A percentile compares a stretch with the other conserved stretches of the same genome.
These are phyloP conservation scores for Chirona hameri DNA, from an alignment of 2,888 invertebrate genomes.

Conservation along the genomic window DNA sequence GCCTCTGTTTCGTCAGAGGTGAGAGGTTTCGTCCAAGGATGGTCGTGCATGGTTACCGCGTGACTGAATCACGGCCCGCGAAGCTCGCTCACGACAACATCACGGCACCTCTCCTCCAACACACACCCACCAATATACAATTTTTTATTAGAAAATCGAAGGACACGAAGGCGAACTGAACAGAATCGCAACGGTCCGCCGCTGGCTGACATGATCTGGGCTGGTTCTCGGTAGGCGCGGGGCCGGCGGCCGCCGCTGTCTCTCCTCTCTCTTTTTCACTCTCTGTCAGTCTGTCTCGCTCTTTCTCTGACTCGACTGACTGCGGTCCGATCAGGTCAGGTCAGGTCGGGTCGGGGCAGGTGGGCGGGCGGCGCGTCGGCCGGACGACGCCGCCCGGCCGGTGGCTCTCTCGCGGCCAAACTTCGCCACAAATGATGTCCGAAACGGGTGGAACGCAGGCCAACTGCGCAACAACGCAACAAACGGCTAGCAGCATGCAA, in stretches of 20 bases:
- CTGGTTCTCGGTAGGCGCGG: not conserved
- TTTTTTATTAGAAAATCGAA: constrained; percentile 24
- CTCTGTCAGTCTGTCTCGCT: not conserved
- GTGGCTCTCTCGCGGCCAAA: not conserved
- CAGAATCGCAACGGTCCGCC: not conserved
- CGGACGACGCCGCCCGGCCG: not conserved
- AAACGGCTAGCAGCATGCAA: not conserved
- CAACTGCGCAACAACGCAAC: not conserved
- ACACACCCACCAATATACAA: not conserved
- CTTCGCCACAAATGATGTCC: not conserved
- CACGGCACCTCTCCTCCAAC: not conserved
- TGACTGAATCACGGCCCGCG: too few species aligned
- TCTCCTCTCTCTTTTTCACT: not conserved
- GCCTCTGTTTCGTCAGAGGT: too few species aligned
- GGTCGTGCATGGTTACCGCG: too few species aligned
- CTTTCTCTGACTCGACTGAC: not conserved
- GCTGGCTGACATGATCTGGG: not conserved
- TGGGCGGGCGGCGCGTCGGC: not conserved
- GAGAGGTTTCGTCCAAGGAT: too few species aligned
- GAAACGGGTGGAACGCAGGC: not conserved
- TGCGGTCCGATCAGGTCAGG: not conserved
- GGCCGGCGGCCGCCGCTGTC: not conserved
- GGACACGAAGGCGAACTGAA: constrained; percentile 22
- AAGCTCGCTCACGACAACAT: too few species aligned
- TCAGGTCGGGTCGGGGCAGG: not conserved